Evolutionary conservation across 2,888 invertebrate species (phyloP), one percentile per base, ranked within the genome.

Genomic region (Macaria liturata): DNA sequence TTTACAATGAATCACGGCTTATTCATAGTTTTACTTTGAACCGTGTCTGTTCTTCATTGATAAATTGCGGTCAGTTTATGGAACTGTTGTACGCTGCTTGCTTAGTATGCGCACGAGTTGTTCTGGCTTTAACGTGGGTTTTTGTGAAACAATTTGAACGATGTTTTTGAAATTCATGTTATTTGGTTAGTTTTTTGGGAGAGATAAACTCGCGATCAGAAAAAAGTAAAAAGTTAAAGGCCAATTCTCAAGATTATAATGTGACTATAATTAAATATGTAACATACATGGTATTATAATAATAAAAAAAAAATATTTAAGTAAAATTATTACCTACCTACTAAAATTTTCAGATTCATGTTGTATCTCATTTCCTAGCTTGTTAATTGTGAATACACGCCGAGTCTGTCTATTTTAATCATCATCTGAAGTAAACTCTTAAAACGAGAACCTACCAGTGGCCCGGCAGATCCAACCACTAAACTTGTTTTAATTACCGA

Each of bases 401-500:
- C 20, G 20, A 20, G 20, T 20, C 20, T 20, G 57, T 55, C 50
- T 64, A 64, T 63, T 65, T 58, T 53, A 39, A 60, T 50, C 49
- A 32, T 32, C 45, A 43, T 59, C 51, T 57, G 53, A 61, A 57
- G 56, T 65, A 60, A 60, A 57, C 63, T 63, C 49, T 31, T 51
- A 51, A 65, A 59, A 64, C 52, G 51, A 42, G 62, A 65, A 68
- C 62, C 64, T 66, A 65, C 62, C 64, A 54, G 59, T 58, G 45
- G 20, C 45, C 20, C 44, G 48, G 48, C 56, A 30, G 51, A 58
- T 61, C 59, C 65, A 62, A 67, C 64, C 61, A 54, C 53, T 65
- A 71, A 68, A 74, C 71, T 68, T 68, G 68, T 75, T 75, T 75
- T 75, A 75, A 80, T 77, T 76, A 80, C 72, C 62, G 61, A 51